Percentiles rank a stretch among this genome's conserved stretches.
Evolutionary conservation across 2,888 invertebrate species (phyloP).

Genomic region (Trissolcus japonicus): DNA sequence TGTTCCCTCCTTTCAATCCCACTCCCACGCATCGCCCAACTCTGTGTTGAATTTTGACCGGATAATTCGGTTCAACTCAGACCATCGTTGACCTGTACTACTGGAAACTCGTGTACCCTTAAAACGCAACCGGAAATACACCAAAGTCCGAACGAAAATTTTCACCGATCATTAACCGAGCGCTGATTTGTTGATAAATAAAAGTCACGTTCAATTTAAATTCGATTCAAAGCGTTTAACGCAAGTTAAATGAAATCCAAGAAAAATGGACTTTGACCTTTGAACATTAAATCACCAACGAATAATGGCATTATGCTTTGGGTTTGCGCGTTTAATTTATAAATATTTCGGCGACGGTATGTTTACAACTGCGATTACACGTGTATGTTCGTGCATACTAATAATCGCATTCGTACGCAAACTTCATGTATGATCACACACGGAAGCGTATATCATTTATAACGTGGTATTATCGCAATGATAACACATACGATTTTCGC

Average conservation of each 20-base stretch:
- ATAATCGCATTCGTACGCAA: constrained; percentile 35
- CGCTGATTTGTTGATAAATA: no score
- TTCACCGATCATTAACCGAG: no score
- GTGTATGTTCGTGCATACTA: constrained; percentile 49
- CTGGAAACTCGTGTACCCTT: constrained; percentile 12
- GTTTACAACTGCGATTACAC: constrained; percentile 50
- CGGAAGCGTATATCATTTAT: constrained; percentile 44
- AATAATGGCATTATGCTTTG: background rate
- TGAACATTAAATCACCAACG: background rate
- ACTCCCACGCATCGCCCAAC: no score
- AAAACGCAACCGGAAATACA: constrained; percentile 16
- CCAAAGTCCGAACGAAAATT: background rate
- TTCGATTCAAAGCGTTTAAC: no score
- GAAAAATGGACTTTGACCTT: no score
- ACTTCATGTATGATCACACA: constrained; percentile 24
- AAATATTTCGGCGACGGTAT: constrained; percentile 45
- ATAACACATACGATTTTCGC: constrained; percentile 24
- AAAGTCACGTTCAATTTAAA: no score
- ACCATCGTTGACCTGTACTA: constrained; percentile 38
- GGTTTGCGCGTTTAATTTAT: constrained; percentile 30
- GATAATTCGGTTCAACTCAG: background rate
- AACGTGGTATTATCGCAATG: constrained; percentile 25
- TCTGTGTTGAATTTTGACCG: background rate
- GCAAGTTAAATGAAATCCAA: no score
- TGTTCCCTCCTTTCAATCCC: no score